phyloP scores from a whole-genome alignment of 2,113 vertebrate species.

The Silurus glanis region DNA sequence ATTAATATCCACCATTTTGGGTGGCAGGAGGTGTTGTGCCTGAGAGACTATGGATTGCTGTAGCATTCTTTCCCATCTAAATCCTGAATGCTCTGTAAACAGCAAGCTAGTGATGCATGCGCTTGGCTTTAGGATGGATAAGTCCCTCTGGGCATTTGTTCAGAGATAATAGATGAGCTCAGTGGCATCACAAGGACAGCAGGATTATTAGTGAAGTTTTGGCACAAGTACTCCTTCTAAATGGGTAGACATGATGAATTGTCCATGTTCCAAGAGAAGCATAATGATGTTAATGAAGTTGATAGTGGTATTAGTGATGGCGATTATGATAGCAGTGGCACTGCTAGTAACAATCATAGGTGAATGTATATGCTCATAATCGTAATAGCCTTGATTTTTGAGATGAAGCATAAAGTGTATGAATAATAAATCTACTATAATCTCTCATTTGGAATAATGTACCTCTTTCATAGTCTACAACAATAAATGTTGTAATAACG shows the following conservation, averaged over 20 bases:
- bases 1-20: constrained; percentile 28
- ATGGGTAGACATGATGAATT: constrained; percentile 14
- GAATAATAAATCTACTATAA: background rate
- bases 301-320: background rate
- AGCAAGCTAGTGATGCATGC: constrained; percentile 45
- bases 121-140: constrained; percentile 28
- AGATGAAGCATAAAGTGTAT: background rate
- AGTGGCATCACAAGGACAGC: constrained; percentile 47
- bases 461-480: background rate
- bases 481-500: background rate
- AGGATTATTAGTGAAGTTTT: constrained; percentile 46
- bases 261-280: constrained; percentile 4
- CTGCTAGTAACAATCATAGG: background rate
- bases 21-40: constrained; percentile 21
- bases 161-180: constrained; percentile 49
- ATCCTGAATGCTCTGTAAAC: constrained; percentile 31
- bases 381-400: too few species aligned
- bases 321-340: background rate
- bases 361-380: background rate
- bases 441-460: background rate
- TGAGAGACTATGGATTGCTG: constrained; percentile 18
- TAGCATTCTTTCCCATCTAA: constrained; percentile 43
- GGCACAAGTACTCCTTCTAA: constrained; percentile 27
- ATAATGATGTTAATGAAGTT: background rate
- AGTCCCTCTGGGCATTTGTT: constrained; percentile 45